A percentile compares a stretch with the other conserved stretches of the same genome.
phyloP scores from a whole-genome alignment of 1,140 invertebrate genomes.

The Euwallacea similis region DNA sequence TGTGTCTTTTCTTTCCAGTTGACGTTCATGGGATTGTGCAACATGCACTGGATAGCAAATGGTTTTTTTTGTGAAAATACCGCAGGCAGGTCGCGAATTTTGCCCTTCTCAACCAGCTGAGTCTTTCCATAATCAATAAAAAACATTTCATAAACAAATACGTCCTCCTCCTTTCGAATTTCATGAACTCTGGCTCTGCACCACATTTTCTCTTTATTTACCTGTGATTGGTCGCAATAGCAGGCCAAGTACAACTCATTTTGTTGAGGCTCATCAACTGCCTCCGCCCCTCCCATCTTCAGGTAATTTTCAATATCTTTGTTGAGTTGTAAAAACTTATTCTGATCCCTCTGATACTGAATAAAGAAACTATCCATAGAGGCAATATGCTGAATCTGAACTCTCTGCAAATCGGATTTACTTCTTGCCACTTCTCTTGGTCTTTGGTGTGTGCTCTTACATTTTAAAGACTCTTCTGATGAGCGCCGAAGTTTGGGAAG shows the following conservation, averaged over 20 bases:
- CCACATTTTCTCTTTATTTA: constrained; percentile 35
- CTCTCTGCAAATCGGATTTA: constrained; percentile 15
- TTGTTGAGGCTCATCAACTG: constrained; percentile 24
- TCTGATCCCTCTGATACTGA: constrained; percentile 29
- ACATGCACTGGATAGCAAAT: constrained; percentile 37
- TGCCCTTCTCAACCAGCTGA: constrained; percentile 29
- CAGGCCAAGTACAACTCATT: constrained; percentile 36
- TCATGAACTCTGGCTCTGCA: constrained; percentile 35
- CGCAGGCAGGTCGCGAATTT: constrained; percentile 33
- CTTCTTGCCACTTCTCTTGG: neutral
- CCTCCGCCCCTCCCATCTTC: constrained; percentile 32
- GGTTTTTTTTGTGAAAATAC: constrained; percentile 27
- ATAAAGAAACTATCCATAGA: constrained; percentile 37
- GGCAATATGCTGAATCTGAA: constrained; percentile 34
- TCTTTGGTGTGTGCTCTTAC: neutral
- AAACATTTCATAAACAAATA: constrained; percentile 34
- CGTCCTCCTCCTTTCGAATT: constrained; percentile 26
- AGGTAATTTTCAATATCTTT: constrained; percentile 38
- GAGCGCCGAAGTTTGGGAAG: neutral
- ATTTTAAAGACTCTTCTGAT: neutral
- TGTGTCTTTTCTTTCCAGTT: constrained; percentile 39
- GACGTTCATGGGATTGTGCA: constrained; percentile 31
- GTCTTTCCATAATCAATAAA: constrained; percentile 44
- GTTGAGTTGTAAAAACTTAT: constrained; percentile 30
- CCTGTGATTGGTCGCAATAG: constrained; percentile 26